Evolutionary conservation across 2,888 invertebrate genomes (phyloP), one percentile per base, ranked within the genome.

Genomic region (Chaetogeoica ovagalla): DNA sequence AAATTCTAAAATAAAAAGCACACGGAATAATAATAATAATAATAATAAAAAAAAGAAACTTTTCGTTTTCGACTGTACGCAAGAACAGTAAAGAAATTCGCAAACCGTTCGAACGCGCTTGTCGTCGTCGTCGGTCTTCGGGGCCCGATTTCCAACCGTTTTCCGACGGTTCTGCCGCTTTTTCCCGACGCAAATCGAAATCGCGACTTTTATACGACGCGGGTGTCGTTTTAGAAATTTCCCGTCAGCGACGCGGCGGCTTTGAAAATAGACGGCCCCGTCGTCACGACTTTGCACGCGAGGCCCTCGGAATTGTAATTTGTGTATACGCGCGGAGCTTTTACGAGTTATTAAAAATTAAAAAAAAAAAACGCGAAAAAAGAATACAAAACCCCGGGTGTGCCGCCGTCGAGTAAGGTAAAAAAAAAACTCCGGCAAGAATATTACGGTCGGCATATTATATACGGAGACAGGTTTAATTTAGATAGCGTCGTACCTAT

Each of bases 311-410:
- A n/a, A 60, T 15, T n/a, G 30, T 52, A 63, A 73, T 73, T 63
- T 37, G 21, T 9, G 37, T 52, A 17, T 30, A 21, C 8, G 55
- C 17, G 55, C 8, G 57, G 74, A 43, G 65, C 74, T 74, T 74
- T 74, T 66, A 66, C 65, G 55, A 39, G 74, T 57, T 55, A 66
- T 74, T 74, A 74, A 74, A 74, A 74, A 74, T 74, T 74, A 57
- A 66, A 73, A 43, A 59, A 71, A 59, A 59, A 39, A 70, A 57
- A 37, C n/a, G n/a, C n/a, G n/a, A n/a, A n/a, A n/a, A n/a, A n/a
- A n/a, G n/a, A n/a, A n/a, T n/a, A n/a, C n/a, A n/a, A 57, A 74
- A 63, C 63, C 39, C 74, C 39, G 55, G n/a, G 21, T 52, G n/a
- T n/a, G n/a, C n/a, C 4, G 30, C 30, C 30, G 73, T 60, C 60